A percentile compares a stretch with the other conserved stretches of the same genome.
Conservation (phyloP, 2,888 invertebrate genomes). For the Eupithecia abbreviata region DNA sequence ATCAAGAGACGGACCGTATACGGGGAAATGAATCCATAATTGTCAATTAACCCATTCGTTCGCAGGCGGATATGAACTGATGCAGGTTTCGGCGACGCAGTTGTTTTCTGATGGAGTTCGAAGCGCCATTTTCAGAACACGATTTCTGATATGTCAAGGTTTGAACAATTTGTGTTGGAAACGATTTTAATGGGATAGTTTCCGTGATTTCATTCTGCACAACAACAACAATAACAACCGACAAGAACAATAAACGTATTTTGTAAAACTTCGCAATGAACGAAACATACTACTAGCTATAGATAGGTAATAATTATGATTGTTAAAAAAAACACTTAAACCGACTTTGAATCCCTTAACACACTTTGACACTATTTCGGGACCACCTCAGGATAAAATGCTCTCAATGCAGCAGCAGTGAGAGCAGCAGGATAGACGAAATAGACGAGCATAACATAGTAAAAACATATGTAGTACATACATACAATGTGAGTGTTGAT, state of each 20-base stretch:
- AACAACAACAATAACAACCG: no score
- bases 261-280: not conserved
- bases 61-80: conserved; percentile 62
- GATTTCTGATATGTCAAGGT: conserved; percentile 1
- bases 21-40: conserved; percentile 67
- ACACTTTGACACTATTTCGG: no score
- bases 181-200: not conserved
- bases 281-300: no score
- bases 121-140: not conserved
- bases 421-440: no score
- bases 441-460: no score
- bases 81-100: conserved; percentile 39
- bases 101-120: conserved; percentile 12
- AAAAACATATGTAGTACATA: no score
- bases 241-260: not conserved
- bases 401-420: no score
- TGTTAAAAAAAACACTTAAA: no score
- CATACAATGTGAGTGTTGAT: no score
- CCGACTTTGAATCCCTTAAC: no score
- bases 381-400: no score
- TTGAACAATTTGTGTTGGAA: not conserved
- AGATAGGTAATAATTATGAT: no score
- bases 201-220: not conserved
- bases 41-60: conserved; percentile 64
- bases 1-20: conserved; percentile 40